Conservation (phyloP, 2,797 vertebrate species). For the Sebastes trivittatus region DNA sequence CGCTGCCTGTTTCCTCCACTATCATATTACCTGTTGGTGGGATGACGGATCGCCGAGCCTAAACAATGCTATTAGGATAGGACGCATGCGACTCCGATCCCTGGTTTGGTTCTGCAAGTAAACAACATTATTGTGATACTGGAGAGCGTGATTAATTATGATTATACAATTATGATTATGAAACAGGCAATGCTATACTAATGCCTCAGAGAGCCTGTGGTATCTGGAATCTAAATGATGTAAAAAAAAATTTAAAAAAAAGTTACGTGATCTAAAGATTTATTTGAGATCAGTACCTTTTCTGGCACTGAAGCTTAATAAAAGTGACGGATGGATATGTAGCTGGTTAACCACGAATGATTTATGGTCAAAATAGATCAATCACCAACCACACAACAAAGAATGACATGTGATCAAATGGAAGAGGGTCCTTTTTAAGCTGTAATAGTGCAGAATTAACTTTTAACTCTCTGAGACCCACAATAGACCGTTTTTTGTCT, state of each 20-base stretch:
- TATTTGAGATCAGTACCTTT: not conserved
- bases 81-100: constrained; percentile 65
- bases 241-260: not conserved
- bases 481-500: no score
- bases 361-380: not conserved
- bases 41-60: constrained; percentile 81
- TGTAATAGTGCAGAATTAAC: not conserved
- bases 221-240: constrained; percentile 28
- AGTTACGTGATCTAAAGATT: not conserved
- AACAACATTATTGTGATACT: constrained; percentile 71
- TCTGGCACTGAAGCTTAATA: not conserved
- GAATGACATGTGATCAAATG: not conserved
- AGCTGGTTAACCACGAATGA: not conserved
- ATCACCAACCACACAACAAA: not conserved
- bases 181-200: constrained; percentile 43
- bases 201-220: constrained; percentile 31
- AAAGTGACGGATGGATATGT: not conserved
- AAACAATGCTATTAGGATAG: constrained; percentile 81
- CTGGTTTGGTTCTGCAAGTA: constrained; percentile 63
- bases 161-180: constrained; percentile 67
- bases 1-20: constrained; percentile 76
- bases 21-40: constrained; percentile 83
- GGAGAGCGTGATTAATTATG: constrained; percentile 72
- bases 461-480: not conserved
- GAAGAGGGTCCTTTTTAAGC: not conserved